Percentiles rank a stretch among this genome's conserved stretches.
Conservation (phyloP, 2,888 invertebrate genomes). For the Idaea aversata region DNA sequence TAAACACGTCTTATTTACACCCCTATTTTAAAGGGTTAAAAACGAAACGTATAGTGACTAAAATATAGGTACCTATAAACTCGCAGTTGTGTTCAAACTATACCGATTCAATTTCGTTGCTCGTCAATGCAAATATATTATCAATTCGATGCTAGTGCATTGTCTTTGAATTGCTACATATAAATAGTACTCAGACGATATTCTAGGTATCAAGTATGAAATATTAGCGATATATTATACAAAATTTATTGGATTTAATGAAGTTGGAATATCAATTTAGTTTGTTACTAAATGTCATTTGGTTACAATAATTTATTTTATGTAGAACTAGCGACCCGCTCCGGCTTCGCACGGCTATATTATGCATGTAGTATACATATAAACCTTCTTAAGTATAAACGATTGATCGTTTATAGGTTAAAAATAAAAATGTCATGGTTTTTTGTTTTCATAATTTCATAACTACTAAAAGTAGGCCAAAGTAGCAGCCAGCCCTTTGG, state of each 20-base stretch:
- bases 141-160: conserved; percentile 39
- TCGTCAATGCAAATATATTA: conserved; percentile 34
- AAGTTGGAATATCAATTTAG: neutral
- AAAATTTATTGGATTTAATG: neutral
- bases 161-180: conserved; percentile 7
- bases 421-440: no score
- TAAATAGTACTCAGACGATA: conserved; percentile 18
- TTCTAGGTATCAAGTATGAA: conserved; percentile 16
- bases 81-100: neutral
- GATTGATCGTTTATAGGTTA: no score
- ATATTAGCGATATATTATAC: neutral
- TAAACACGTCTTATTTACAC: no score
- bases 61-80: conserved; percentile 17
- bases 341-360: no score
- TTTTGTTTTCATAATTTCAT: no score
- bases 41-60: neutral
- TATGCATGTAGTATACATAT: no score
- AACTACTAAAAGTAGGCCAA: no score
- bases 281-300: conserved; percentile 13
- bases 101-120: neutral
- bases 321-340: no score
- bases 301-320: conserved; percentile 10
- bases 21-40: neutral
- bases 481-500: no score
- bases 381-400: no score